These are phyloP conservation scores for Eristalinus sepulchralis DNA, from an alignment of 2,888 invertebrate genomes.

Conservation along the genomic window DNA sequence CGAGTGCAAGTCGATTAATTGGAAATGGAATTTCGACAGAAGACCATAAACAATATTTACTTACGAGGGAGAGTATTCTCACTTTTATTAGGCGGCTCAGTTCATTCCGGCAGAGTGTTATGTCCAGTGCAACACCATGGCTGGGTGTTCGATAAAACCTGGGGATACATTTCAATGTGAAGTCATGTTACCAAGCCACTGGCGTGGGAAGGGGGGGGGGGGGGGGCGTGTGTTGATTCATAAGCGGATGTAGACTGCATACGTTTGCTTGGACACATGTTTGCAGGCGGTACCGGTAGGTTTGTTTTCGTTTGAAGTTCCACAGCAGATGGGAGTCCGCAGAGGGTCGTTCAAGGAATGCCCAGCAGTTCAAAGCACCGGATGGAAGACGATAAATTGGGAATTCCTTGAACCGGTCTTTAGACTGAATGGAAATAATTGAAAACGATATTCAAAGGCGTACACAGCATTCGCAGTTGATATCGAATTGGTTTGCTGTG, in stretches of 20 bases:
- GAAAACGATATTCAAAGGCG: background rate
- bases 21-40: slow-evolving; percentile 42
- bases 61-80: slow-evolving; percentile 11
- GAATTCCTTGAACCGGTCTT: background rate
- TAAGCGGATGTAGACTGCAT: slow-evolving; percentile 7
- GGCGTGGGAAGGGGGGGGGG: too few relatives aligned
- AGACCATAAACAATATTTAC: slow-evolving; percentile 40
- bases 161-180: background rate
- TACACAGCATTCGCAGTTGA: background rate
- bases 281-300: background rate
- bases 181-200: background rate
- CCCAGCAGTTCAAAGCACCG: background rate
- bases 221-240: background rate
- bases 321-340: background rate
- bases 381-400: background rate
- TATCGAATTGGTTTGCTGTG: too few relatives aligned
- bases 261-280: background rate
- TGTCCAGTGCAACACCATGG: background rate
- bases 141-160: background rate
- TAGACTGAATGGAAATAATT: background rate
- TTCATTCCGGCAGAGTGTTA: background rate
- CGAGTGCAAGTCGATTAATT: slow-evolving; percentile 46
- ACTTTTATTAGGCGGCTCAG: background rate
- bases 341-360: background rate
- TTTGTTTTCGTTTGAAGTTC: background rate